phyloP scores from a whole-genome alignment of 2,113 vertebrate genomes.

The Sinocyclocheilus grahami region DNA sequence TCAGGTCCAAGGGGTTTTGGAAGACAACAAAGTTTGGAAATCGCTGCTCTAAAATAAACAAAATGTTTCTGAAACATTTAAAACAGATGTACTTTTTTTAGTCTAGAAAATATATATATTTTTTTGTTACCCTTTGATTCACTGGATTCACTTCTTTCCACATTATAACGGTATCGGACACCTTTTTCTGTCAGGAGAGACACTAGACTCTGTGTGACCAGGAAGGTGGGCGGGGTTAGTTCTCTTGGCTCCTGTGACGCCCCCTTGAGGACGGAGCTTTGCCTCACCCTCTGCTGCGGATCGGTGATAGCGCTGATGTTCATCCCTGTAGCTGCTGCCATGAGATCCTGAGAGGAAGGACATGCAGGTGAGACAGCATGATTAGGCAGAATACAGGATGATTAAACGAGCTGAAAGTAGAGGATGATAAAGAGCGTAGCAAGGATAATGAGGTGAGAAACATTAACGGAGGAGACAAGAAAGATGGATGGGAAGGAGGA shows the following conservation, averaged over 20 bases:
- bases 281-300: conserved; percentile 66
- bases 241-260: conserved; percentile 63
- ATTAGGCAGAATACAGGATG: not conserved
- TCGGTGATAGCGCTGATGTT: conserved; percentile 70
- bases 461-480: not conserved
- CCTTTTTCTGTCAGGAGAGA: conserved; percentile 78
- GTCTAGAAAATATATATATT: not conserved
- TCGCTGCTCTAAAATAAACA: not conserved
- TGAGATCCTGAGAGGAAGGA: conserved; percentile 71
- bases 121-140: conserved; percentile 67
- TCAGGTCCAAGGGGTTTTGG: not conserved
- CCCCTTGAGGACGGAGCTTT: conserved; percentile 60
- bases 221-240: conserved; percentile 68
- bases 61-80: not conserved
- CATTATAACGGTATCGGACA: conserved; percentile 62
- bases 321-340: conserved; percentile 78
- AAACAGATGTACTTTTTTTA: not conserved
- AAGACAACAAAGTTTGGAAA: not conserved
- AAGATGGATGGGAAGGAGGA: not conserved
- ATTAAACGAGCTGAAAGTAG: conserved; percentile 4
- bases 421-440: conserved; percentile 6
- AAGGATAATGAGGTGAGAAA: conserved; percentile 20
- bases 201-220: conserved; percentile 81
- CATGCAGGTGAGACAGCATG: not conserved
- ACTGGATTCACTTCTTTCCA: conserved; percentile 63